phyloP scores from a whole-genome alignment of 2,113 vertebrate genomes.

The Chamaea fasciata region DNA sequence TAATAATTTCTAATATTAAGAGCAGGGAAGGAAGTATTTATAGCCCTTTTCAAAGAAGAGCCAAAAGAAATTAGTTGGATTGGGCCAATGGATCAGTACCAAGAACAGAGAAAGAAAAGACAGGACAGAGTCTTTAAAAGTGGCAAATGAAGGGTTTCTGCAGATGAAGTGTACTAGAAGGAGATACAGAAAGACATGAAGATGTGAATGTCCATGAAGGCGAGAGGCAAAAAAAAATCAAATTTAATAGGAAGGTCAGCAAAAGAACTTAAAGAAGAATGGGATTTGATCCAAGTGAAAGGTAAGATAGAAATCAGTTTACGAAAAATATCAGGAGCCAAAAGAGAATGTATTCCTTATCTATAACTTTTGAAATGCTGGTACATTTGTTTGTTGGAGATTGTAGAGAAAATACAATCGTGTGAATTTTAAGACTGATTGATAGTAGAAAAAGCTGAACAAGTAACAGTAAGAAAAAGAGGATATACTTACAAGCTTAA shows the following conservation, averaged over 20 bases:
- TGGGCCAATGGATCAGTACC: slow-evolving; percentile 9
- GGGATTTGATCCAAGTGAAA: background rate
- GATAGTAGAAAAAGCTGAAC: background rate
- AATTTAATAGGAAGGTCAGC: background rate
- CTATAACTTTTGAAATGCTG: background rate
- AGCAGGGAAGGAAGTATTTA: background rate
- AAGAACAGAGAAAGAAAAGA: background rate
- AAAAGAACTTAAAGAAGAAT: background rate
- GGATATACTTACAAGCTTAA: background rate
- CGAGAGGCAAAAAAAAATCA: background rate
- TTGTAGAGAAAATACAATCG: background rate
- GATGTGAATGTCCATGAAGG: background rate
- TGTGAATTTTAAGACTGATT: background rate
- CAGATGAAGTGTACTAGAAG: background rate
- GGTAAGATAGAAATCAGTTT: background rate
- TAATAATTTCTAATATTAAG: slow-evolving; percentile 3
- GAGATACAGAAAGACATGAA: background rate
- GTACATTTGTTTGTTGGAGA: background rate
- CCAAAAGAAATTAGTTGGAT: slow-evolving; percentile 16
- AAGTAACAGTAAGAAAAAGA: background rate
- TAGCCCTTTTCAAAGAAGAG: background rate
- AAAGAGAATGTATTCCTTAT: background rate
- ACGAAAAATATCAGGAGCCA: background rate
- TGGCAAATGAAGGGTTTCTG: background rate
- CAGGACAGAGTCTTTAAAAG: background rate